Evolutionary conservation across 2,113 vertebrate genomes (phyloP).

Genomic region (Catharus bicknelli): DNA sequence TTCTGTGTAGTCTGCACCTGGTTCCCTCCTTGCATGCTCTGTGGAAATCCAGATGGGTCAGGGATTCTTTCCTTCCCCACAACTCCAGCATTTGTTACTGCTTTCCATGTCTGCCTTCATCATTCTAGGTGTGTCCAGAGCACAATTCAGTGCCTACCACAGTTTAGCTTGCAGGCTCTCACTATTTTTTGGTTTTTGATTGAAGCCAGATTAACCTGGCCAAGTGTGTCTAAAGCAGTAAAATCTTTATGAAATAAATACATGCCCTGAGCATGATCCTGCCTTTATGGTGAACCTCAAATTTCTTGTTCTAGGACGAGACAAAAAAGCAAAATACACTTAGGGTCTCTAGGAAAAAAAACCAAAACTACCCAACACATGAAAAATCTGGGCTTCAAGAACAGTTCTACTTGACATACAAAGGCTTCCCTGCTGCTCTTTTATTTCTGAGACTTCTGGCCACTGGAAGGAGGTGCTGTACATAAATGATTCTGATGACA

Average conservation of each 20-base stretch:
- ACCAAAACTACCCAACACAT: background rate
- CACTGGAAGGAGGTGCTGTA: background rate
- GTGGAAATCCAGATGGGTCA: background rate
- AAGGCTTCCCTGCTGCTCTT: background rate
- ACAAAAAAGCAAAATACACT: background rate
- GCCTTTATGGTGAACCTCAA: background rate
- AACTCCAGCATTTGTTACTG: background rate
- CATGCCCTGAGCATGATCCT: background rate
- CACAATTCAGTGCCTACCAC: background rate
- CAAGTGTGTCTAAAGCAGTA: background rate
- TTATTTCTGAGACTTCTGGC: background rate
- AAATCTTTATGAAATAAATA: background rate
- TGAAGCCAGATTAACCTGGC: background rate
- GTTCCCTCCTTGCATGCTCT: fast-evolving
- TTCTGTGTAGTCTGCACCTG: background rate
- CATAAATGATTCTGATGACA: background rate
- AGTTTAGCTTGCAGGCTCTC: background rate
- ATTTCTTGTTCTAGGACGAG: background rate
- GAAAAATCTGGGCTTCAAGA: background rate
- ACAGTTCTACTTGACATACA: background rate
- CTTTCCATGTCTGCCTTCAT: background rate
- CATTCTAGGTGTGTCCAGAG: background rate
- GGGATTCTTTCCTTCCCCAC: background rate
- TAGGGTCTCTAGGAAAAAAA: background rate
- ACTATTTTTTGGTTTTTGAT: background rate